Base-by-base conservation (phyloP, 2,888 invertebrate genomes). In the Drosophila cracens region DNA sequence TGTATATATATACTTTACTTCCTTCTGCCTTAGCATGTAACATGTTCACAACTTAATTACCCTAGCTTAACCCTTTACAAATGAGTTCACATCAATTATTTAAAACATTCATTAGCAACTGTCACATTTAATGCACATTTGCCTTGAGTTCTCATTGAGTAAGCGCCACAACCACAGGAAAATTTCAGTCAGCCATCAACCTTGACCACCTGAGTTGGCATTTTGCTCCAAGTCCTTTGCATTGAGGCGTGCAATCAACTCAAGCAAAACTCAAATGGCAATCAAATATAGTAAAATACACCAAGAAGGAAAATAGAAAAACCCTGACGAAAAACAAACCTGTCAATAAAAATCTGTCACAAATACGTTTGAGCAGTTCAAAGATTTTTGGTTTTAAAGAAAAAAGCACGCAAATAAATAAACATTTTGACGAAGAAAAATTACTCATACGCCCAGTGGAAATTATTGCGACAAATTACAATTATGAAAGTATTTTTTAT, bases 161-260 rank as follows among this genome's bases (percentile, higher is more conserved):
- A 52, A 31, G 43, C 34, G 36, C 57, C 34, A 21, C 38, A 49
- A 34, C 38, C 52, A 16, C 27, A 62, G 25, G n/a, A 8, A 31
- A 54, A 53, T 46, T 43, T 67, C 29, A 18, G 27, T 60, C 52
- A 65, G 29, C n/a, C 21, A 10, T 64, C 61, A 72, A 57, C 79
- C 74, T 70, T 70, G 71, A 52, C 68, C 71, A 85, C 49, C 60
- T 71, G 48, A 10, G 34, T 57, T 29, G 71, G 43, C 59, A 54
- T 61, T 67, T 67, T 3, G 33, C 29, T 40, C 36, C 36, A 56
- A 68, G 67, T 79, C 71, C 80, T 52, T 82, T 76, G 56, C 83
- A 65, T 62, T 83, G 71, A 63, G 60, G 70, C 84, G 81, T 84
- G 83, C 84, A 85, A 64, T 79, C 83, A 87, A 85, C 86, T 71